Conservation (phyloP, 1,140 invertebrate species). For the Procambarus clarkii region DNA sequence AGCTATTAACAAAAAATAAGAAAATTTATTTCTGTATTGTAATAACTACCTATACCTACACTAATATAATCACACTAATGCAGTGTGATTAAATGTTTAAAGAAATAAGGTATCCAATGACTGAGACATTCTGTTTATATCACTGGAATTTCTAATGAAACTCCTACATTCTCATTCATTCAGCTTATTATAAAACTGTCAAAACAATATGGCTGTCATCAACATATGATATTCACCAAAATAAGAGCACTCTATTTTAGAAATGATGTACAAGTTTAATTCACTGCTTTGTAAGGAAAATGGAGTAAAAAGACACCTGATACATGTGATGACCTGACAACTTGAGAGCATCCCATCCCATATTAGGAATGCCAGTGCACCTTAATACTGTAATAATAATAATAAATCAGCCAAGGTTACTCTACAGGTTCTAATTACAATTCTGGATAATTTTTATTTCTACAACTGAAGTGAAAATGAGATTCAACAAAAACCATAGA, state of each 20-base stretch:
- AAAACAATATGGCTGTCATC: not conserved
- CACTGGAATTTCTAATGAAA: not conserved
- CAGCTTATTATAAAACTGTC: not conserved
- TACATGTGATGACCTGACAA: constrained; percentile 15
- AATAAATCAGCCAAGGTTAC: not conserved
- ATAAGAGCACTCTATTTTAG: not conserved
- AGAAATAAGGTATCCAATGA: no score
- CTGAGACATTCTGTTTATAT: not conserved
- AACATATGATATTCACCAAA: not conserved
- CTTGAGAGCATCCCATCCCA: not conserved
- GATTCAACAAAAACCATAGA: not conserved
- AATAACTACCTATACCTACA: no score
- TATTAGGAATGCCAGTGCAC: constrained; percentile 28
- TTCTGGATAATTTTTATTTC: not conserved
- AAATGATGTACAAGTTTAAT: not conserved
- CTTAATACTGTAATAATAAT: not conserved
- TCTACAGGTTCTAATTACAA: not conserved
- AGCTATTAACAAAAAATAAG: no score
- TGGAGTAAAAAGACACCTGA: not conserved
- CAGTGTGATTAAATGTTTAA: no score
- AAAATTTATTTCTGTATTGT: no score
- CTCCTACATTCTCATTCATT: not conserved
- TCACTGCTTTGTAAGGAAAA: not conserved
- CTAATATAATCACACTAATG: no score
- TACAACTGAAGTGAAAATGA: not conserved